Evolutionary conservation across 2,113 vertebrate genomes (phyloP), one percentile per base, ranked within the genome.

Genomic region (Talpa occidentalis): DNA sequence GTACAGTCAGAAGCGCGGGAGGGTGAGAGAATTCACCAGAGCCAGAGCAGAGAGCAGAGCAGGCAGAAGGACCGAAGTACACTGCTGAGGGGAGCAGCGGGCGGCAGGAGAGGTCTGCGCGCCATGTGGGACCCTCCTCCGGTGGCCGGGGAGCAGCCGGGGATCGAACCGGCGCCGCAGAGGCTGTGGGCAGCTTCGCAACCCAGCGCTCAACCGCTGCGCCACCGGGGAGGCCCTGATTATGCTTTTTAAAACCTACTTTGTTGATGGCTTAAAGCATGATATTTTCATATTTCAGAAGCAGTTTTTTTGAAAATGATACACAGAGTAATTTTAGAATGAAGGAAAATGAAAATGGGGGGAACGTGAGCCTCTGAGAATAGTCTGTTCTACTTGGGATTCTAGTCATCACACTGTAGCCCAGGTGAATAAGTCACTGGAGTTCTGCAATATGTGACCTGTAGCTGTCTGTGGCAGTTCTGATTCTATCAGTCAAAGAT

Each of bases 251-350:
- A 60, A 88, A 76, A 52, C 42, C 52, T 49, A 91, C 37, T 74
- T 64, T 49, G 62, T 37, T 72, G 56, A 54, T 64, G 49, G 70
- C n/a, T 83, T 91, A 79, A 78, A 8, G 59, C 22, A 88, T 19
- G 15, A 80, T 47, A 87, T 60, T 64, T 16, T 93, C 84, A 1
- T 70, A 83, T 73, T 83, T 80, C 64, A 74, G 93, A 90, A 88
- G 42, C 28, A 74, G 56, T 15, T 69, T 92, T 91, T 92, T 70
- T 93, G 74, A 94, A 84, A 73, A 93, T 56, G 47, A 88, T 62
- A 21, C 35, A 93, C 1, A 32, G 49, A 78, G 49, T 62, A 81
- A 89, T n/a, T 21, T 19, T 7, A 10, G 44, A 21, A n/a, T 77
- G 14, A 60, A 37, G 30, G 7, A 40, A 74, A 60, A 14, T 44